Conservation (phyloP, 2,113 vertebrate species). For the Prochilodus magdalenae region DNA sequence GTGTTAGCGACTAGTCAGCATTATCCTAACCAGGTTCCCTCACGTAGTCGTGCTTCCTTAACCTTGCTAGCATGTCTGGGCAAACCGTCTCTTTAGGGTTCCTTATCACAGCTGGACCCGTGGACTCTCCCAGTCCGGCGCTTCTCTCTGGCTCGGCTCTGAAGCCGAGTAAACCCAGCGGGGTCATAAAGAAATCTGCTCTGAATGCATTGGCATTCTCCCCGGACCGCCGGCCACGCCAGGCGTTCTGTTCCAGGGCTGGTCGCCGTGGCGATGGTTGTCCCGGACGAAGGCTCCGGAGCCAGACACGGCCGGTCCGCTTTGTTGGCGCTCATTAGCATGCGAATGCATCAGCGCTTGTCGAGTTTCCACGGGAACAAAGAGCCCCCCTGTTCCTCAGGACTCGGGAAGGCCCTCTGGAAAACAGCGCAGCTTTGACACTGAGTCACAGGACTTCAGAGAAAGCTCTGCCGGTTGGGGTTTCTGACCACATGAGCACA, state of each 20-base stretch:
- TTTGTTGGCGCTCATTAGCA: constrained; percentile 73
- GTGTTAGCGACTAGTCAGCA: too few species aligned
- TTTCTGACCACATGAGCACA: background rate
- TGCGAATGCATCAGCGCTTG: constrained; percentile 72
- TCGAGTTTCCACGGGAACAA: constrained; percentile 74
- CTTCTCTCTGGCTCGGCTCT: background rate
- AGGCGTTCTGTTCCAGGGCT: constrained; percentile 67
- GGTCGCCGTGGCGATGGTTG: constrained; percentile 78
- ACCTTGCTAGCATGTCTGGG: background rate
- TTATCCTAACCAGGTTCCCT: too few species aligned
- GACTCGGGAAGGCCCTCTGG: constrained; percentile 6
- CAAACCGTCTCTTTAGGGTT: background rate
- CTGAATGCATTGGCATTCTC: constrained; percentile 66
- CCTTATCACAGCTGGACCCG: background rate
- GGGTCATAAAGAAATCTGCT: constrained; percentile 41
- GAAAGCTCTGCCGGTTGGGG: background rate
- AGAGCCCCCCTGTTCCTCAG: constrained; percentile 73
- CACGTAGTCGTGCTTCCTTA: background rate
- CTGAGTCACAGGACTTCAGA: constrained; percentile 25
- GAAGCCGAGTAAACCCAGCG: background rate
- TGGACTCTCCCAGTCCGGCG: background rate
- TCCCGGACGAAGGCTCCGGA: constrained; percentile 59
- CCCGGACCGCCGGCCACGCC: constrained; percentile 68
- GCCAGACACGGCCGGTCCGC: constrained; percentile 73
- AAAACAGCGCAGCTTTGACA: constrained; percentile 23